Evolutionary conservation across 2,797 vertebrate genomes (phyloP).

Genomic region (Pelodytes ibericus): DNA sequence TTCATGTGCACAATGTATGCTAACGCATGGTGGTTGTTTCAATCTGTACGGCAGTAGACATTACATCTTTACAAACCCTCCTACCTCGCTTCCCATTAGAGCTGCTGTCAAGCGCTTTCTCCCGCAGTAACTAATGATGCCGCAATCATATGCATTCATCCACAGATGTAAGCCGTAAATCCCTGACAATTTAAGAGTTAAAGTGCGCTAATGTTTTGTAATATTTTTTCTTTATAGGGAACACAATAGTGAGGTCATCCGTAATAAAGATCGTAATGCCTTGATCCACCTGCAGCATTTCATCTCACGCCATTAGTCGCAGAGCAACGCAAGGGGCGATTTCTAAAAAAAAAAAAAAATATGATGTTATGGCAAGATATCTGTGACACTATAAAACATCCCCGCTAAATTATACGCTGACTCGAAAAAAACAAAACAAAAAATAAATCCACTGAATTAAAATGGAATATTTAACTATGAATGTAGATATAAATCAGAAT

Average conservation of each 20-base stretch:
- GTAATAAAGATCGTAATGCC: conserved; percentile 80
- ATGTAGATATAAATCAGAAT: conserved; percentile 34
- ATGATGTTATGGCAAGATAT: conserved; percentile 76
- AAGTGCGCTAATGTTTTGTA: conserved; percentile 76
- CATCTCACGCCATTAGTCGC: conserved; percentile 74
- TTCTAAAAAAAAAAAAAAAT: too few relatives aligned
- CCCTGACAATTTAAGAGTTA: conserved; percentile 77
- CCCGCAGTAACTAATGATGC: conserved; percentile 74
- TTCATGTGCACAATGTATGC: conserved; percentile 48
- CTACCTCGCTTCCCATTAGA: conserved; percentile 73
- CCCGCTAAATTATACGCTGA: conserved; percentile 71
- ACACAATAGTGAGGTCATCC: conserved; percentile 84
- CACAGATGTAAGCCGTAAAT: conserved; percentile 72
- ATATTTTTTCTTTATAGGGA: conserved; percentile 82
- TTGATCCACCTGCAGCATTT: conserved; percentile 74
- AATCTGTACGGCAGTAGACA: conserved; percentile 60
- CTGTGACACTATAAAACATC: conserved; percentile 75
- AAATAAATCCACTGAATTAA: conserved; percentile 35
- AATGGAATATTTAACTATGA: conserved; percentile 27
- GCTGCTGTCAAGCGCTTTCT: conserved; percentile 72
- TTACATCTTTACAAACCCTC: conserved; percentile 53
- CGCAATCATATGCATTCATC: conserved; percentile 71
- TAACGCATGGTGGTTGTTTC: conserved; percentile 55
- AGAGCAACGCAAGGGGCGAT: conserved; percentile 72
- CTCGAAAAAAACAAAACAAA: conserved; percentile 61